These are phyloP conservation scores for Deroplatys truncata DNA, from an alignment of 2,888 invertebrate species.

Conservation along the genomic window DNA sequence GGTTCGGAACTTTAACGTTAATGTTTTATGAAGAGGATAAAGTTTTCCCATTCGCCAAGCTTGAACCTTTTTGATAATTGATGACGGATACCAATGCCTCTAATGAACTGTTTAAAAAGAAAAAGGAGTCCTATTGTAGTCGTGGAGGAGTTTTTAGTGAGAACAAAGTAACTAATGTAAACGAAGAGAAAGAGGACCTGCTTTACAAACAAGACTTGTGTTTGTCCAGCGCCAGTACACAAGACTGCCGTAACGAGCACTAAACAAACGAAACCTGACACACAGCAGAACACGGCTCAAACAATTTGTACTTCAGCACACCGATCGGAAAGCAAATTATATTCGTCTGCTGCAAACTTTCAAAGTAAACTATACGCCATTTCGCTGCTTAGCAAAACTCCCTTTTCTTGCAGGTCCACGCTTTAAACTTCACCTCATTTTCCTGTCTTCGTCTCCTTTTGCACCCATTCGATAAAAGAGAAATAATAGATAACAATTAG, in stretches of 20 bases:
- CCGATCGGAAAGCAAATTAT: neutral
- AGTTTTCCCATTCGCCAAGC: neutral
- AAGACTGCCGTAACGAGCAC: neutral
- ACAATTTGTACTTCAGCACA: neutral
- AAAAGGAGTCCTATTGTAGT: neutral
- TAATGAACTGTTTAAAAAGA: neutral
- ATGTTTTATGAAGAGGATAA: neutral
- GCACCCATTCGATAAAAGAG: no score
- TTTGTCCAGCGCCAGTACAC: neutral
- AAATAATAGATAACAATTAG: no score
- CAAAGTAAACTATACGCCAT: no score
- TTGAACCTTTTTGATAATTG: neutral
- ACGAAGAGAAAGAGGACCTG: neutral
- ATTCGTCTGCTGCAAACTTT: neutral
- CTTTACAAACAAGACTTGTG: neutral
- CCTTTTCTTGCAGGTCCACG: no score
- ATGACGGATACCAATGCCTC: neutral
- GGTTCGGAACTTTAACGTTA: neutral
- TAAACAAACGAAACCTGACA: neutral
- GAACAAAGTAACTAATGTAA: neutral
- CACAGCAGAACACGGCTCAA: neutral
- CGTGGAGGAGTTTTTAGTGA: neutral
- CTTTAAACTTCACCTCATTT: no score
- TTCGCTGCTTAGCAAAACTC: no score
- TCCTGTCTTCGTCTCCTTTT: no score